Evolutionary conservation across 1,140 invertebrate genomes (phyloP), one percentile per base, ranked within the genome.

Genomic region (Aphis gossypii): DNA sequence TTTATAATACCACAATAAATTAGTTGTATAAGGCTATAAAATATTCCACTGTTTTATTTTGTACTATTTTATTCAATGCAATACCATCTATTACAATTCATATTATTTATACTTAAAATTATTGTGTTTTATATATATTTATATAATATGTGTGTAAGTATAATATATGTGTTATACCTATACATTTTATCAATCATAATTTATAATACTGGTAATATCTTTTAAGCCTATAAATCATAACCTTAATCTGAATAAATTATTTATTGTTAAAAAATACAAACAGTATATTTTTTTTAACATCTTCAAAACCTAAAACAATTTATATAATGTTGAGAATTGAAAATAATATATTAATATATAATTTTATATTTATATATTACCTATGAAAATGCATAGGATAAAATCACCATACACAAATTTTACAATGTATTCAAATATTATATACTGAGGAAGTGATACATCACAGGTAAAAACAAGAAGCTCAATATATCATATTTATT

Each of bases 1-100:
- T 90, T 90, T 90, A 90, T 90, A 90, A 68, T 90, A 90, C 89
- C 51, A 89, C 88, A 56, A 88, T 89, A 56, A 56, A 18, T 56
- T 89, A 56, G 51, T 90, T 90, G 8, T 90, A 68, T 90, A 68
- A 90, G 54, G 41, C 11, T 44, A 68, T 90, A 44, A 20, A 46
- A 44, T 90, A 68, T 90, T 68, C 38, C 56, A 90, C 54, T 41
- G 35, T 90, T 41, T 60, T 60, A 90, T 41, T 68, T 90, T 60
- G 35, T 44, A 90, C 60, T 89, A 54, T 89, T 89, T 89, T 89
- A 89, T 56, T 89, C 48, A 89, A 38, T 90, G 35, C 88, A 90
- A 35, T 90, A 90, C 51, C 51, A 89, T 38, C 35, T 60, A 60
- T 90, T 60, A 90, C 25, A 44, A 68, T 90, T 90, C 68, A 90